A percentile compares a stretch with the other conserved stretches of the same genome.
phyloP scores from a whole-genome alignment of 2,113 vertebrate genomes.

The Atractosteus spatula region DNA sequence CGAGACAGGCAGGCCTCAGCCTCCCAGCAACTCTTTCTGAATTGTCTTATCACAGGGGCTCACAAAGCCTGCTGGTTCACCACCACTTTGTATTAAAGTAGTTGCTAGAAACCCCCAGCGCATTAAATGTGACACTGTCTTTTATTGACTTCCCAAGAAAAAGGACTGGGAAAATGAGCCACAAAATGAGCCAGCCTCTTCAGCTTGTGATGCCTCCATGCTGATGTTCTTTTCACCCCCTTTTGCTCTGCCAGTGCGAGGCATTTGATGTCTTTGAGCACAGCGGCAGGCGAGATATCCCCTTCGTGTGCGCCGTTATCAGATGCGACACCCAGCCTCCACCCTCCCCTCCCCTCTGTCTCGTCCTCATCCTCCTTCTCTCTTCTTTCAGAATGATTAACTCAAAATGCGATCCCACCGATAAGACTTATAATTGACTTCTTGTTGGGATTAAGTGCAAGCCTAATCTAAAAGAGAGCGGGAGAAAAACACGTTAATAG shows the following conservation, averaged over 20 bases:
- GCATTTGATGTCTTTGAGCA: not conserved
- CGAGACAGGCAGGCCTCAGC: conserved; percentile 12
- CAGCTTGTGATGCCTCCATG: not conserved
- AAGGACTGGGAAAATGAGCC: not conserved
- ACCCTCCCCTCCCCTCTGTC: too few relatives aligned
- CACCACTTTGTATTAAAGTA: conserved; percentile 27
- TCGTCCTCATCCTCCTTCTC: too few relatives aligned
- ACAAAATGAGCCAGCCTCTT: not conserved
- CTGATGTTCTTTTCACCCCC: not conserved
- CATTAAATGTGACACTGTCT: not conserved
- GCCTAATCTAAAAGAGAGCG: not conserved
- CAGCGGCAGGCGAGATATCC: not conserved
- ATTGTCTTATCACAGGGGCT: conserved; percentile 8
- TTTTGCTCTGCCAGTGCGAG: not conserved
- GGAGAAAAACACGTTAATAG: too few relatives aligned
- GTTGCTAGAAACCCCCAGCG: not conserved
- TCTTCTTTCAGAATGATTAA: not conserved
- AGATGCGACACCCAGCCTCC: too few relatives aligned
- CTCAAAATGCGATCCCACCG: not conserved
- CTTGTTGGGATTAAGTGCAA: conserved; percentile 5
- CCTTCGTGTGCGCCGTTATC: not conserved
- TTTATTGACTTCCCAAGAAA: not conserved
- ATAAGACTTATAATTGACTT: not conserved
- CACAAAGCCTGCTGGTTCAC: conserved; percentile 10
- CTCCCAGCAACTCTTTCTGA: conserved; percentile 10